Base-by-base conservation (phyloP, 2,113 vertebrate genomes). In the Tautogolabrus adspersus region DNA sequence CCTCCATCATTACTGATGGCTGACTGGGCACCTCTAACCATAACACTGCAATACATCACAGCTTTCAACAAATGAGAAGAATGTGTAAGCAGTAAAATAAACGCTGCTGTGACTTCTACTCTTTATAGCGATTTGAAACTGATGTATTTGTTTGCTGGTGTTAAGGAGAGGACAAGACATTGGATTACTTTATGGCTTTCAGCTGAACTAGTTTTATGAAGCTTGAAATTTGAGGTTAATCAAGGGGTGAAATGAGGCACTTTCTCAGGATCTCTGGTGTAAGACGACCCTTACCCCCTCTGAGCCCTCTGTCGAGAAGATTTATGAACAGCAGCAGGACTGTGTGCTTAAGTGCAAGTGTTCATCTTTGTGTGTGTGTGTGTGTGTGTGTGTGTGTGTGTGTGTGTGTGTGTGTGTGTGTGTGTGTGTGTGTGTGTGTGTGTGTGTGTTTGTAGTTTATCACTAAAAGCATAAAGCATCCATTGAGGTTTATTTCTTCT, bases 171-270 rank as follows among this genome's bases (percentile, higher is more conserved):
- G 75, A 79, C 75, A 73, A 52, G 65, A 60, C 22, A 13, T 49
- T 26, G 73, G 73, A 77, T 85, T 81, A 64, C 60, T 89, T 83
- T 65, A 82, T 75, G 77, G 77, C 77, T 83, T 83, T 62, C 67
- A 84, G 82, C 72, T 84, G 56, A 87, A 68, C 51, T 77, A 11
- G 70, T 88, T 91, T 90, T 73, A 86, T 84, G 77, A 82, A 81
- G 81, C 86, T 70, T 92, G 87, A 91, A 86, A 88, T 85, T 55
- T 13, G 59, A 83, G 86, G 84, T 90, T 87, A 89, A 89, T 77
- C 75, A 40, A 15, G 44, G 55, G 87, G 57, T 83, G 81, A 85
- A 83, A 84, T 63, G 67, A 82, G 23, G 52, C 65, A 60, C 56
- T 91, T 89, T 86, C 79, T 84, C 84, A 78, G 66, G 77, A 64